A percentile compares a stretch with the other conserved stretches of the same genome.
Evolutionary conservation across 1,140 invertebrate genomes (phyloP).

Genomic region (Stratiolaelaps scimitus): DNA sequence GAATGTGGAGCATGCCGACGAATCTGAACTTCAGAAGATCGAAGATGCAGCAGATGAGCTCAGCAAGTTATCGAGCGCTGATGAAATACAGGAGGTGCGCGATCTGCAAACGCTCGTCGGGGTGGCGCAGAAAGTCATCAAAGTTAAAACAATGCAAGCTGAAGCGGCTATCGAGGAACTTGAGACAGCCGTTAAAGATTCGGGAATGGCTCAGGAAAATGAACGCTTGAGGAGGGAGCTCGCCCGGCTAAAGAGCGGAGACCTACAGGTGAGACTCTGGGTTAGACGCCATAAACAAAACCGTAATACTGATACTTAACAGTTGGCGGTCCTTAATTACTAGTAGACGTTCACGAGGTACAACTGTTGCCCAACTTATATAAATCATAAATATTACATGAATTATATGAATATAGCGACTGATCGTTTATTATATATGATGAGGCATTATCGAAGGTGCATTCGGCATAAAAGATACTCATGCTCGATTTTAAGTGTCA

Average conservation of each 20-base stretch:
- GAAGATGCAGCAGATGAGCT: conserved; percentile 24
- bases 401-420: too few relatives aligned
- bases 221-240: not conserved
- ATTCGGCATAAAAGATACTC: too few relatives aligned
- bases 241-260: not conserved
- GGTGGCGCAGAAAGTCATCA: conserved; percentile 19
- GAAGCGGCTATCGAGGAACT: conserved; percentile 25
- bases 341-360: too few relatives aligned
- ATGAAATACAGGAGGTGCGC: not conserved
- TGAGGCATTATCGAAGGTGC: too few relatives aligned
- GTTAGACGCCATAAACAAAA: too few relatives aligned
- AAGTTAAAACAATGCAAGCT: conserved; percentile 16
- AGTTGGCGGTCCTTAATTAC: too few relatives aligned
- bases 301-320: too few relatives aligned
- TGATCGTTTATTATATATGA: too few relatives aligned
- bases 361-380: too few relatives aligned
- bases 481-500: too few relatives aligned
- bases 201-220: conserved; percentile 2
- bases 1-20: conserved; percentile 21
- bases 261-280: not conserved
- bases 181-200: not conserved
- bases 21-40: conserved; percentile 25
- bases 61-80: not conserved
- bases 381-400: too few relatives aligned
- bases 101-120: conserved; percentile 15